Conservation (phyloP, 2,113 vertebrate genomes). For the Nothoprocta pentlandii region DNA sequence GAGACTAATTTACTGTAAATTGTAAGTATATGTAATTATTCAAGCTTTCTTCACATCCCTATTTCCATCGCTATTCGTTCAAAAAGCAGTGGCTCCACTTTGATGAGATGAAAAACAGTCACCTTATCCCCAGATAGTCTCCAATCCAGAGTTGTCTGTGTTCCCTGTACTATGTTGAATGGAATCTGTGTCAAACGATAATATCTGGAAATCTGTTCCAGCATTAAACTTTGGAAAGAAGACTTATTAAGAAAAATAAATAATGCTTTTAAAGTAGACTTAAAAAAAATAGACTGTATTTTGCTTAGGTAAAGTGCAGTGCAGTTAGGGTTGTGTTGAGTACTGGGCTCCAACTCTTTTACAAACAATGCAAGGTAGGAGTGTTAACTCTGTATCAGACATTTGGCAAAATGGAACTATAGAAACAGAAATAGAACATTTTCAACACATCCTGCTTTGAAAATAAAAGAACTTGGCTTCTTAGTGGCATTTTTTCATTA, state of each 20-base stretch:
- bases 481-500: conserved; percentile 61
- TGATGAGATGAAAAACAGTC: neutral
- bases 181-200: neutral
- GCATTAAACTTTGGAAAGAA: neutral
- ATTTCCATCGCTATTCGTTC: neutral
- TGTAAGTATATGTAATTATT: neutral
- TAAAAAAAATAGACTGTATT: neutral
- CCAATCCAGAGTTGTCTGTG: neutral
- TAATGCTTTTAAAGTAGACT: neutral
- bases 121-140: neutral
- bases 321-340: neutral
- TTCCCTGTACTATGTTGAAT: neutral
- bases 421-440: conserved; percentile 26
- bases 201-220: neutral
- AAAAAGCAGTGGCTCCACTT: neutral
- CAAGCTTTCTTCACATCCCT: neutral
- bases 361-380: neutral
- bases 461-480: conserved; percentile 53
- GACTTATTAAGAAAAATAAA: neutral
- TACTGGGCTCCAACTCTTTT: neutral
- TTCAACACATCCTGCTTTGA: conserved; percentile 41
- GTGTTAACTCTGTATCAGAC: conserved; percentile 24
- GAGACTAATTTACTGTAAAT: neutral
- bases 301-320: neutral
- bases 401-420: conserved; percentile 38